Conservation (phyloP, 2,113 vertebrate genomes). For the Pollachius pollachius region DNA sequence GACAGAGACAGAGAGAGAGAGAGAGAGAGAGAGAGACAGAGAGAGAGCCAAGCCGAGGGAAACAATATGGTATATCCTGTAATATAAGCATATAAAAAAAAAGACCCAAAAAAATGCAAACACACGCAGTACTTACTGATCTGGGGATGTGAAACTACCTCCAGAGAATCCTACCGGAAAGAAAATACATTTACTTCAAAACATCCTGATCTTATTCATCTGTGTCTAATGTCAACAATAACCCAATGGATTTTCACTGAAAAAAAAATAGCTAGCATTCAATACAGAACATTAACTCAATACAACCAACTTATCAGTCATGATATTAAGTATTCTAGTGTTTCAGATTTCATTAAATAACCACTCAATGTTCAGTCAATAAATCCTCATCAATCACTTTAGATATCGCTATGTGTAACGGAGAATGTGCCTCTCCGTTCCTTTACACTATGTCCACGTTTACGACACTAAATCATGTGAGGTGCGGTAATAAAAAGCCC, state of each 20-base stretch:
- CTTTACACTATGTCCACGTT: background rate
- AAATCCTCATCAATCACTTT: too few species aligned
- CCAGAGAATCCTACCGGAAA: conserved; percentile 64
- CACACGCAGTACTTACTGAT: conserved; percentile 71
- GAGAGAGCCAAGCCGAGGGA: too few species aligned
- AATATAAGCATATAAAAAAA: background rate
- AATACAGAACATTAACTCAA: too few species aligned
- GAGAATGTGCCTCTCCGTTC: background rate
- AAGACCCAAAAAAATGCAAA: background rate
- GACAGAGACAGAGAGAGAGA: too few species aligned
- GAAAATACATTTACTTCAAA: background rate
- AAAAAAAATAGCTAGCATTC: too few species aligned
- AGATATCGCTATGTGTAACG: background rate
- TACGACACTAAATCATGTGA: background rate
- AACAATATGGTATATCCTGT: too few species aligned
- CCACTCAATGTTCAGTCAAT: too few species aligned
- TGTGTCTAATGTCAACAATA: background rate
- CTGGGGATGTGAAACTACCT: conserved; percentile 69
- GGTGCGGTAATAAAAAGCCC: background rate
- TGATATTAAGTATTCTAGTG: too few species aligned
- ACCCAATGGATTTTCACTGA: background rate
- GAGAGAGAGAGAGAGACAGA: too few species aligned
- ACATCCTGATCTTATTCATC: too few species aligned
- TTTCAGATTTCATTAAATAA: too few species aligned
- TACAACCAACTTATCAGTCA: too few species aligned